Percentiles rank a stretch among this genome's conserved stretches.
phyloP scores from a whole-genome alignment of 2,113 vertebrate species.

The Xenopus laevis region DNA sequence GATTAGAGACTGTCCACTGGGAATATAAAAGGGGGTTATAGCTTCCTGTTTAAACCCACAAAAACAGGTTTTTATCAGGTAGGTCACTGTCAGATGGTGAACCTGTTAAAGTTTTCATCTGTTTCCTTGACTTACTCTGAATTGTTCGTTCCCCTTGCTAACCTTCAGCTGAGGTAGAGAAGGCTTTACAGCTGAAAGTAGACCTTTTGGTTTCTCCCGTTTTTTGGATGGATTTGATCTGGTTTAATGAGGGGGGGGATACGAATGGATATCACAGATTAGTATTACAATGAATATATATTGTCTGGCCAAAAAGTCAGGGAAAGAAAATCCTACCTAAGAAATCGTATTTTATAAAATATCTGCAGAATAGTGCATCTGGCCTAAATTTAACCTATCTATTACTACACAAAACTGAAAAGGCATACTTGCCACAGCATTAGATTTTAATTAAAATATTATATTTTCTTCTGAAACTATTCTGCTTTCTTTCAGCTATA shows the following conservation, averaged over 20 bases:
- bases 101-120: slow-evolving; percentile 32
- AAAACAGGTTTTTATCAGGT: slow-evolving; percentile 23
- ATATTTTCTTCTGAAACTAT: too few species aligned
- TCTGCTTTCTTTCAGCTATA: too few species aligned
- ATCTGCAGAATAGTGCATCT: too few species aligned
- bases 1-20: slow-evolving; percentile 31
- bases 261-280: background rate
- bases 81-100: slow-evolving; percentile 37
- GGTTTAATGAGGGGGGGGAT: slow-evolving; percentile 23
- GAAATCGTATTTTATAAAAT: too few species aligned
- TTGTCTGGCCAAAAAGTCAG: background rate
- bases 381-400: too few species aligned
- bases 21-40: slow-evolving; percentile 7
- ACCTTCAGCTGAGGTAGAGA: slow-evolving; percentile 26
- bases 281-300: slow-evolving; percentile 3
- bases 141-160: slow-evolving; percentile 40
- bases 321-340: too few species aligned
- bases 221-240: too few species aligned
- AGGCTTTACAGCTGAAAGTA: slow-evolving; percentile 41
- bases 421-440: too few species aligned
- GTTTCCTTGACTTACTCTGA: slow-evolving; percentile 22
- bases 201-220: background rate
- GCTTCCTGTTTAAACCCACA: background rate
- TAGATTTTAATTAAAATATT: too few species aligned
- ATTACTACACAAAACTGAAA: too few species aligned